Evolutionary conservation across 2,113 vertebrate genomes (phyloP).

Genomic region (Nesoenas mayeri): DNA sequence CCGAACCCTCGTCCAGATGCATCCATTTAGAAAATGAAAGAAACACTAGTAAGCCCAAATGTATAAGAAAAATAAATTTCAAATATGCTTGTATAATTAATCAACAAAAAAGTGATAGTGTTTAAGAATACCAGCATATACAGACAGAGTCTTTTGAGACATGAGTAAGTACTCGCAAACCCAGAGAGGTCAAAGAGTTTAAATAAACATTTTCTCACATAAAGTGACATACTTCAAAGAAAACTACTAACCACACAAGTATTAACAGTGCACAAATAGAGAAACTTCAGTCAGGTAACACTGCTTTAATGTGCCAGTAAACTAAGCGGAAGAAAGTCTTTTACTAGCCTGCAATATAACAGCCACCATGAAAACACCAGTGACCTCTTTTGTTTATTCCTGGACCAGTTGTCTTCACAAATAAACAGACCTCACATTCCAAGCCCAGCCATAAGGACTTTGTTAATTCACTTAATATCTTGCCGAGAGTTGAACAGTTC

Average conservation of each 20-base stretch:
- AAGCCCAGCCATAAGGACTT: conserved; percentile 14
- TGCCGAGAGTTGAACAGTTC: conserved; percentile 53
- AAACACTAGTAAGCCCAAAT: neutral
- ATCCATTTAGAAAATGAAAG: neutral
- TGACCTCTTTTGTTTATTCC: neutral
- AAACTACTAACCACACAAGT: neutral
- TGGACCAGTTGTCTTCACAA: neutral
- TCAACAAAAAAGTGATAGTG: neutral
- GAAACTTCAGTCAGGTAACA: neutral
- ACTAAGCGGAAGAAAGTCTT: neutral
- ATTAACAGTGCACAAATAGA: neutral
- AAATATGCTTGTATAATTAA: neutral
- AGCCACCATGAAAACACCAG: neutral
- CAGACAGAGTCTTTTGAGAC: neutral
- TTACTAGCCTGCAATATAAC: neutral
- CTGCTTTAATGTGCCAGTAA: neutral
- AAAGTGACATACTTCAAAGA: neutral
- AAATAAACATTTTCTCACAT: neutral
- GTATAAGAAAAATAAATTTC: neutral
- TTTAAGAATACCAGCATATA: neutral
- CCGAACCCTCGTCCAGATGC: neutral
- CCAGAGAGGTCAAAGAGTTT: neutral
- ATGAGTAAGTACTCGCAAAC: neutral
- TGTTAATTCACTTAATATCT: conserved; percentile 49
- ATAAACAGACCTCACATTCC: conserved; percentile 35